These are phyloP conservation scores for Lepidurus apus DNA, from an alignment of 1,140 invertebrate genomes.

Conservation along the genomic window DNA sequence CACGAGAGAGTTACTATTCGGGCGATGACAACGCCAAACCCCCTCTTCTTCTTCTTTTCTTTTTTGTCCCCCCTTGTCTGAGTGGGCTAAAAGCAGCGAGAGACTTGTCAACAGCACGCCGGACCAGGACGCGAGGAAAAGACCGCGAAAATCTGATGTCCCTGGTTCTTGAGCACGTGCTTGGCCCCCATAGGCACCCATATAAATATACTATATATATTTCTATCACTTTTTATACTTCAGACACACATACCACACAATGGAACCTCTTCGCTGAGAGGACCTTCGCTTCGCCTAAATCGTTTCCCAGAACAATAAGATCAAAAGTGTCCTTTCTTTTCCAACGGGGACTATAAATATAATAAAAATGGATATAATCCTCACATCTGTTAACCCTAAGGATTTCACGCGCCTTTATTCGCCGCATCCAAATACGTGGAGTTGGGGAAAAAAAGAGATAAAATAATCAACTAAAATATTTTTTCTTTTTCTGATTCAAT, in stretches of 20 bases:
- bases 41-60: neutral
- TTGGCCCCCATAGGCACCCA: neutral
- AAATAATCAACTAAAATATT: neutral
- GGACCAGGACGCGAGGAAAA: neutral
- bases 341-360: neutral
- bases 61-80: neutral
- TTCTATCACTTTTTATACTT: slow-evolving; percentile 10
- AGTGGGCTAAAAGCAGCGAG: neutral
- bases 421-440: neutral
- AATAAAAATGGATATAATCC: neutral
- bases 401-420: neutral
- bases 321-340: neutral
- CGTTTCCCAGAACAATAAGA: slow-evolving; percentile 19
- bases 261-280: neutral
- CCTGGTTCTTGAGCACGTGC: slow-evolving; percentile 10
- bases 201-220: neutral
- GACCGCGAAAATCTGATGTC: neutral
- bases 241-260: neutral
- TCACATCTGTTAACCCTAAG: slow-evolving; percentile 15
- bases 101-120: neutral
- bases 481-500: neutral
- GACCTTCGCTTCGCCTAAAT: neutral
- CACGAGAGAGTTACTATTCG: neutral
- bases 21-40: neutral
- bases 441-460: neutral